These are phyloP conservation scores for Diplodus sargus DNA, from an alignment of 2,797 vertebrate species.

Conservation along the genomic window DNA sequence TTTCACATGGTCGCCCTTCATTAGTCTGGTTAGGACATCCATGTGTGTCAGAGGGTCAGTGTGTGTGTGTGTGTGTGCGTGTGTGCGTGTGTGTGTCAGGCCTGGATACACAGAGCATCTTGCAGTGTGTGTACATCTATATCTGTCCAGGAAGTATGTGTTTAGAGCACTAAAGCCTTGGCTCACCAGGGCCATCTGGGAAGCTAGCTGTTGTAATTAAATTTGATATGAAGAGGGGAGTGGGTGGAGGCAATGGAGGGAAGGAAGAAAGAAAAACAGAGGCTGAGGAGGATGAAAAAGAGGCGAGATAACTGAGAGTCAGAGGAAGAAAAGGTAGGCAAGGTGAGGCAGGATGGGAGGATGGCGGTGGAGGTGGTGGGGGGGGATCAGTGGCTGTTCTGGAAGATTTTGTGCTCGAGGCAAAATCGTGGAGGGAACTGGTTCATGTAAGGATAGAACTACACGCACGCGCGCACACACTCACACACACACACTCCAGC, in stretches of 20 bases:
- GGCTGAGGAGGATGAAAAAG: constrained; percentile 10
- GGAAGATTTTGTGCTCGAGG: constrained; percentile 43
- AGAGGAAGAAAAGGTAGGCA: constrained; percentile 9
- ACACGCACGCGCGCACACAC: not conserved
- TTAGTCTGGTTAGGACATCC: constrained; percentile 54
- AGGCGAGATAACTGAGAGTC: constrained; percentile 22
- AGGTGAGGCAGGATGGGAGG: constrained; percentile 13
- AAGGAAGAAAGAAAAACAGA: not conserved
- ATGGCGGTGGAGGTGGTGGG: not conserved
- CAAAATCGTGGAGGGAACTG: constrained; percentile 21
- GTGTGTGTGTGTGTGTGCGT: constrained; percentile 15
- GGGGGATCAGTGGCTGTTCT: constrained; percentile 5
- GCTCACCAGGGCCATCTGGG: constrained; percentile 78
- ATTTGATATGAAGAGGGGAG: constrained; percentile 65
- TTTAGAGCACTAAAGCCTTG: constrained; percentile 61
- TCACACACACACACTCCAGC: constrained; percentile 32
- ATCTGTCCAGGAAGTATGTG: constrained; percentile 68
- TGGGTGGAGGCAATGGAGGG: constrained; percentile 18
- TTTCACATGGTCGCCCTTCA: constrained; percentile 61
- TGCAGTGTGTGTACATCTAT: constrained; percentile 54
- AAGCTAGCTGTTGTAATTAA: constrained; percentile 76
- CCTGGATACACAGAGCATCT: constrained; percentile 43
- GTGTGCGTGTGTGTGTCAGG: constrained; percentile 12
- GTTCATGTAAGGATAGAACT: constrained; percentile 47
- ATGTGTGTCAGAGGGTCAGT: constrained; percentile 49